These are phyloP conservation scores for Sebastes jordani DNA, from an alignment of 2,797 vertebrate species.

Conservation along the genomic window DNA sequence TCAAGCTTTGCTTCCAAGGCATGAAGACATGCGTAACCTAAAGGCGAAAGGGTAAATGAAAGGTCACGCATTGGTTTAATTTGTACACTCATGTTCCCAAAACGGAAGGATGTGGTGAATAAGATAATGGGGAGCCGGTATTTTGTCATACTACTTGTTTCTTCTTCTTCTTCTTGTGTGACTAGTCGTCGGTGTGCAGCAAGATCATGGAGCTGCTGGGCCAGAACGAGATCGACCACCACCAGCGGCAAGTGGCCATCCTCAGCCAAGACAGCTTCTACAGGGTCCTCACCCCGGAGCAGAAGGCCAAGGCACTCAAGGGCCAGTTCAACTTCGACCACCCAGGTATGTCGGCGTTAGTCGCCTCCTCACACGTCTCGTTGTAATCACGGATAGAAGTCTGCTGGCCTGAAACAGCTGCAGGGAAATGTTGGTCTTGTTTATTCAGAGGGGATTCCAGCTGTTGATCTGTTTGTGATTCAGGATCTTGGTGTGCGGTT, in stretches of 20 bases:
- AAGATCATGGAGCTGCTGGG: constrained; percentile 96
- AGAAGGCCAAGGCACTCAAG: constrained; percentile 92
- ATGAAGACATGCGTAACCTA: neutral
- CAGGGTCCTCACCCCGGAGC: constrained; percentile 90
- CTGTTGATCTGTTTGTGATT: neutral
- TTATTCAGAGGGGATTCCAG: neutral
- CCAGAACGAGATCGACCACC: constrained; percentile 93
- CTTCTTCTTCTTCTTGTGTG: neutral
- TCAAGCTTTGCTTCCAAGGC: neutral
- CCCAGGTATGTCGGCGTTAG: constrained; percentile 81
- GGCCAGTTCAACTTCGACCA: constrained; percentile 98
- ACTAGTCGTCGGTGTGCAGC: constrained; percentile 91
- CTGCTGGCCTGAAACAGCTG: neutral
- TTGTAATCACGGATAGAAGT: neutral
- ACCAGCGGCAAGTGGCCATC: constrained; percentile 94
- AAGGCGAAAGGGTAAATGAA: neutral
- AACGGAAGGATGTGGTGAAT: neutral
- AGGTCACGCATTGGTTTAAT: neutral
- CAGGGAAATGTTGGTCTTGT: neutral
- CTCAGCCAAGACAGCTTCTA: constrained; percentile 98
- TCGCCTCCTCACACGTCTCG: neutral
- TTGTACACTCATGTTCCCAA: too few relatives aligned
- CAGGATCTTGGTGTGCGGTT: neutral
- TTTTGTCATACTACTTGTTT: neutral
- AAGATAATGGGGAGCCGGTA: neutral